Evolutionary conservation across 2,888 invertebrate species (phyloP).

Genomic region (Drosophila stalkeri): DNA sequence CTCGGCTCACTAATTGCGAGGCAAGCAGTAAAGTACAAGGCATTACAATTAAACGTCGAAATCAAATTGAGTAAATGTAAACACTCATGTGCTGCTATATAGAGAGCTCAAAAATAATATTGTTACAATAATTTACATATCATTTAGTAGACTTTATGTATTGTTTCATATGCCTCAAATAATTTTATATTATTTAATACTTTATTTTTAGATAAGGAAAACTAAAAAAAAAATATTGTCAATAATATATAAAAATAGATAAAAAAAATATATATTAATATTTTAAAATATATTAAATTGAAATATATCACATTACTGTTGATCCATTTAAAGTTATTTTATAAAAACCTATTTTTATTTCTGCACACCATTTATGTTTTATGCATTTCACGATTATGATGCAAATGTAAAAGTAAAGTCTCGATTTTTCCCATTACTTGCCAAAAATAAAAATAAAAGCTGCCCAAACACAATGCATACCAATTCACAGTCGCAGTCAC

Average conservation of each 20-base stretch:
- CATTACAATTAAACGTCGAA: not conserved
- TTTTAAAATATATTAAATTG: not conserved
- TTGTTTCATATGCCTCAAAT: no score
- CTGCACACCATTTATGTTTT: not conserved
- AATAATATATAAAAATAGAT: no score
- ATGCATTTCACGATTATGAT: not conserved
- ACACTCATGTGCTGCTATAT: not conserved
- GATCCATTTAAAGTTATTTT: not conserved
- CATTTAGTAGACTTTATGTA: no score
- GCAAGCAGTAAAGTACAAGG: not conserved
- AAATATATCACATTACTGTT: no score
- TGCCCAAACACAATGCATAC: not conserved
- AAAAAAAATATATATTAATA: not conserved
- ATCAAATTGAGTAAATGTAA: not conserved
- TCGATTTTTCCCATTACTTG: conserved; percentile 6
- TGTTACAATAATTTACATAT: not conserved
- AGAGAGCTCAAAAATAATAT: not conserved
- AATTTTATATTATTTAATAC: no score
- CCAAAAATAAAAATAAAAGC: not conserved
- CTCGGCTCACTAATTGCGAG: conserved; percentile 22
- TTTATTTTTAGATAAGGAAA: no score
- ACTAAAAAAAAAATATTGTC: no score
- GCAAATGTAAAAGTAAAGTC: conserved; percentile 10
- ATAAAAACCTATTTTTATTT: not conserved
- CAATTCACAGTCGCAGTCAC: conserved; percentile 19